Base-by-base conservation (phyloP, 2,888 invertebrate genomes). In the Pelosia muscerda region DNA sequence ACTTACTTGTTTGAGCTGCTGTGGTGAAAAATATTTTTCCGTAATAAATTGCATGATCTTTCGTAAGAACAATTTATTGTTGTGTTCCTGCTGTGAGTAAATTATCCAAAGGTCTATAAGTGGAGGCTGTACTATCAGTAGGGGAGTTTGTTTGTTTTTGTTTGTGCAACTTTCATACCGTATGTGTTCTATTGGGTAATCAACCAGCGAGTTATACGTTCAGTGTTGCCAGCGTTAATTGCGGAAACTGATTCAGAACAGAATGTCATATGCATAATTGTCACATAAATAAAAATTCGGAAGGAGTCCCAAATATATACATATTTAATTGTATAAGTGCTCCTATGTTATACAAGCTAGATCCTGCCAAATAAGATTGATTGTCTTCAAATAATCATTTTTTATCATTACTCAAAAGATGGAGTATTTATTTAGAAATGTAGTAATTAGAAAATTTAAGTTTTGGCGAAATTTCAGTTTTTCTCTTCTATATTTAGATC, bases 1-100 rank as follows among this genome's bases (percentile, higher is more conserved):
- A n/a, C n/a, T n/a, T n/a, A n/a, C n/a, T n/a, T n/a, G n/a, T n/a
- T n/a, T n/a, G n/a, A n/a, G n/a, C n/a, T n/a, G n/a, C n/a, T n/a
- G n/a, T n/a, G n/a, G n/a, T n/a, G n/a, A n/a, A 38, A 49, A 19
- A 19, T 9, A 49, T 49, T 49, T 49, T n/a, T n/a, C 49, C n/a
- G 49, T 19, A n/a, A n/a, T 49, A 9, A 49, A 8, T 49, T n/a
- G 49, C 49, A 49, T n/a, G 49, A 9, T 49, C 19, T n/a, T 49
- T 49, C 42, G 0, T 9, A 49, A 49, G 49, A 49, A 49, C 19
- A 49, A n/a, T n/a, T 42, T 42, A 42, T 49, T n/a, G 49, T 49
- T 49, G n/a, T 49, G 9, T 49, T 49, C 49, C 49, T 49, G 49
- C 49, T 49, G 49, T n/a, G n/a, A n/a, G 49, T 49, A 49, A 49